Evolutionary conservation across 2,888 invertebrate species (phyloP).

Genomic region (Thereva unica): DNA sequence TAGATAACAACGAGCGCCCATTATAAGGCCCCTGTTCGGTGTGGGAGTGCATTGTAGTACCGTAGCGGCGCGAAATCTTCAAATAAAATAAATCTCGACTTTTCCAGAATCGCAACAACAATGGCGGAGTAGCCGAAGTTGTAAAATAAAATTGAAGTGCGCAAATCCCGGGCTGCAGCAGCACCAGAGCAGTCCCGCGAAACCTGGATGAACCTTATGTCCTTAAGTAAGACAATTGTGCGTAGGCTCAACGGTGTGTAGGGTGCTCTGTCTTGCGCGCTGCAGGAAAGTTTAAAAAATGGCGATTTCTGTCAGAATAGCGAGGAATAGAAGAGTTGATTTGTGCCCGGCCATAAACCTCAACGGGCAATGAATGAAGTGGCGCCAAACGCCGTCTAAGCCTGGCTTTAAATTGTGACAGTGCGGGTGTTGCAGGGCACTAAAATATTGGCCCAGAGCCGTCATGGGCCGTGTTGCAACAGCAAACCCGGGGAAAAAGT

Average conservation of each 20-base stretch:
- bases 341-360: constrained; percentile 32
- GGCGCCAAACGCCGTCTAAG: constrained; percentile 31
- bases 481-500: constrained; percentile 11
- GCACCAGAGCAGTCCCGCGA: constrained; percentile 1
- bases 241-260: constrained; percentile 33
- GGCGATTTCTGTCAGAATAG: constrained; percentile 27
- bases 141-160: constrained; percentile 30
- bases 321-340: constrained; percentile 33
- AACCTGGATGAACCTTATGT: constrained; percentile 30
- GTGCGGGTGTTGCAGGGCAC: constrained; percentile 31
- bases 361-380: constrained; percentile 34
- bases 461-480: constrained; percentile 29
- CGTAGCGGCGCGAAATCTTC: constrained; percentile 9
- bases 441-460: constrained; percentile 32
- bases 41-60: constrained; percentile 22
- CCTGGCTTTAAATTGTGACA: constrained; percentile 31
- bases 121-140: constrained; percentile 4
- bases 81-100: constrained; percentile 29
- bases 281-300: constrained; percentile 14
- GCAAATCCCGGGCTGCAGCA: neutral
- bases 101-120: constrained; percentile 18
- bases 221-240: constrained; percentile 35
- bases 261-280: constrained; percentile 12
- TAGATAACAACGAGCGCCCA: too few species aligned
- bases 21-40: neutral